Conservation (phyloP, 2,797 vertebrate genomes). For the Pseudomugil gertrudae region DNA sequence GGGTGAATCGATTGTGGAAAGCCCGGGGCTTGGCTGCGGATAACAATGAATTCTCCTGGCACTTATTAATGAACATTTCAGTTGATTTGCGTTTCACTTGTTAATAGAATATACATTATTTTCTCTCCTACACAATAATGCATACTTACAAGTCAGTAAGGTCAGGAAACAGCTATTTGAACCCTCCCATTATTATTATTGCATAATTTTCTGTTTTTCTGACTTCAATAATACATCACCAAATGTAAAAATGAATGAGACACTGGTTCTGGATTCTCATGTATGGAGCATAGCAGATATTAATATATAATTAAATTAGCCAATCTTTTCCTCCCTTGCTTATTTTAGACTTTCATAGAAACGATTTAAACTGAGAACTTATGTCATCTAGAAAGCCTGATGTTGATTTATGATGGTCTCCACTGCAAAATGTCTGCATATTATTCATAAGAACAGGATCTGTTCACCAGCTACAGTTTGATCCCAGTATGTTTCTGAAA, state of each 20-base stretch:
- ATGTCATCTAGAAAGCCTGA: neutral
- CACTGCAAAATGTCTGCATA: constrained; percentile 12
- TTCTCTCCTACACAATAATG: constrained; percentile 26
- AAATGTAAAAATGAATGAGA: constrained; percentile 12
- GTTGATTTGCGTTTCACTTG: constrained; percentile 23
- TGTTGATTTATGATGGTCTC: constrained; percentile 11
- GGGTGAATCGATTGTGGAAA: constrained; percentile 2
- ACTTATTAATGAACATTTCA: constrained; percentile 11
- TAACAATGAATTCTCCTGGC: constrained; percentile 10
- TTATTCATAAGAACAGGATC: constrained; percentile 2
- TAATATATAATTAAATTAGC: constrained; percentile 23
- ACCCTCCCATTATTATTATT: constrained; percentile 18
- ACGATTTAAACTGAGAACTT: constrained; percentile 6
- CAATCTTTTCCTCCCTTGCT: constrained; percentile 2
- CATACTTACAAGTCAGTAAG: too few species aligned
- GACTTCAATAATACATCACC: neutral
- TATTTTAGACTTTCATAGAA: constrained; percentile 10
- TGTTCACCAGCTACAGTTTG: neutral
- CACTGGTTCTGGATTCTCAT: constrained; percentile 1
- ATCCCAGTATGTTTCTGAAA: constrained; percentile 8
- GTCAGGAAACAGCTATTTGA: constrained; percentile 9
- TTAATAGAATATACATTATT: constrained; percentile 35
- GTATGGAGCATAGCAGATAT: neutral
- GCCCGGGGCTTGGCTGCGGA: constrained; percentile 1
- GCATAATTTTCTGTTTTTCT: constrained; percentile 2